A percentile compares a stretch with the other conserved stretches of the same genome.
Evolutionary conservation across 1,140 invertebrate genomes (phyloP).

Genomic region (Drosophila oshimai): DNA sequence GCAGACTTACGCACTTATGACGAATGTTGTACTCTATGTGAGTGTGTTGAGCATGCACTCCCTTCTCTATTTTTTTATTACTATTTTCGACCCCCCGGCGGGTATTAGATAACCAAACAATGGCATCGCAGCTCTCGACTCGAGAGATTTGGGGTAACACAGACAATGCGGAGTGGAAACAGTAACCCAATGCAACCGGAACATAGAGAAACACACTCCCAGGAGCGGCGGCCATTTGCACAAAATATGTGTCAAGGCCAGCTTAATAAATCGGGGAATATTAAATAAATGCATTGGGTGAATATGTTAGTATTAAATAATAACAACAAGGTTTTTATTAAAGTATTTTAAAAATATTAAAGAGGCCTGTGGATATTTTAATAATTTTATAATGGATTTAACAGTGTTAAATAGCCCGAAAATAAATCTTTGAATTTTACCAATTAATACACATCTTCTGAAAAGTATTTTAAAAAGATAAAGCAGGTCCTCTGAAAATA

Average conservation of each 20-base stretch:
- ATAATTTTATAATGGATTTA: too few relatives aligned
- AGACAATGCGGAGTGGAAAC: constrained; percentile 5
- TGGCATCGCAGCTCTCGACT: constrained; percentile 22
- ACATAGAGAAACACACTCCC: background rate
- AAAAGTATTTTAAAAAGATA: too few relatives aligned
- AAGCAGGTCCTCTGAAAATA: too few relatives aligned
- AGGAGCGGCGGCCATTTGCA: constrained; percentile 11
- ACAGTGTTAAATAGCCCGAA: too few relatives aligned
- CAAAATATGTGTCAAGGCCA: constrained; percentile 14
- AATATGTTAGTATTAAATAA: background rate
- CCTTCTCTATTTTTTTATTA: constrained; percentile 11
- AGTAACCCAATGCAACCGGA: background rate
- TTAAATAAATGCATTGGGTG: background rate
- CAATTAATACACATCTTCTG: too few relatives aligned
- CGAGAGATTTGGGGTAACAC: constrained; percentile 1
- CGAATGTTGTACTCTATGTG: too few relatives aligned
- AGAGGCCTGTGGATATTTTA: too few relatives aligned
- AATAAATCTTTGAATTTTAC: too few relatives aligned
- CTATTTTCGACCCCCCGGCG: constrained; percentile 17
- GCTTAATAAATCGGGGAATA: background rate
- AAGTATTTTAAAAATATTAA: too few relatives aligned
- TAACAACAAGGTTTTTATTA: too few relatives aligned
- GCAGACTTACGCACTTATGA: constrained; percentile 68
- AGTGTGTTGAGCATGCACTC: too few relatives aligned
- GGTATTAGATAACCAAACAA: constrained; percentile 73